These are phyloP conservation scores for Peromyscus attwateri DNA, from an alignment of 2,797 vertebrate genomes.

Conservation along the genomic window DNA sequence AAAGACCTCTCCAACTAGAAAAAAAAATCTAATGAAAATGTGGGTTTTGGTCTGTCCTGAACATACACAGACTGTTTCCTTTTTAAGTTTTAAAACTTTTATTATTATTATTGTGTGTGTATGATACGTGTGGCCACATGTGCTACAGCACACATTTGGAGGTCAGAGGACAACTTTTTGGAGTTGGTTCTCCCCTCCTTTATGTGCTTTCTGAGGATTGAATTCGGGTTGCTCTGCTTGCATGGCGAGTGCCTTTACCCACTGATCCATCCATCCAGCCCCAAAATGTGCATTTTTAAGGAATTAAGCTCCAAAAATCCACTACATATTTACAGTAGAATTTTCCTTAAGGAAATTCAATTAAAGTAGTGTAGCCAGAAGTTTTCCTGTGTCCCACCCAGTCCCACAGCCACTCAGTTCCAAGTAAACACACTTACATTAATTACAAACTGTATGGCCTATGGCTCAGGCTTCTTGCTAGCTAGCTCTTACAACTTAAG, in stretches of 20 bases:
- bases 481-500: too few relatives aligned
- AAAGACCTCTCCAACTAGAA: slow-evolving; percentile 5
- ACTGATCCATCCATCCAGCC: background rate
- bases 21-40: slow-evolving; percentile 29
- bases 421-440: too few relatives aligned
- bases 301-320: slow-evolving; percentile 24
- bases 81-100: background rate
- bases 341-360: background rate
- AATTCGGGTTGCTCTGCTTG: background rate
- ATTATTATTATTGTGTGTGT: background rate
- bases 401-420: too few relatives aligned
- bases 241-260: background rate
- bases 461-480: too few relatives aligned
- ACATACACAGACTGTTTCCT: background rate
- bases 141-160: background rate
- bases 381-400: too few relatives aligned
- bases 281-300: background rate
- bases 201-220: background rate
- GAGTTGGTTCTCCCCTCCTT: background rate
- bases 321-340: slow-evolving; percentile 33
- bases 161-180: background rate
- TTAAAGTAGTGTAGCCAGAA: slow-evolving; percentile 13
- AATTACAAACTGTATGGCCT: too few relatives aligned
- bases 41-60: background rate
- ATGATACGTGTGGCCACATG: background rate